Conservation (phyloP, 2,113 vertebrate species). For the Athene noctua region DNA sequence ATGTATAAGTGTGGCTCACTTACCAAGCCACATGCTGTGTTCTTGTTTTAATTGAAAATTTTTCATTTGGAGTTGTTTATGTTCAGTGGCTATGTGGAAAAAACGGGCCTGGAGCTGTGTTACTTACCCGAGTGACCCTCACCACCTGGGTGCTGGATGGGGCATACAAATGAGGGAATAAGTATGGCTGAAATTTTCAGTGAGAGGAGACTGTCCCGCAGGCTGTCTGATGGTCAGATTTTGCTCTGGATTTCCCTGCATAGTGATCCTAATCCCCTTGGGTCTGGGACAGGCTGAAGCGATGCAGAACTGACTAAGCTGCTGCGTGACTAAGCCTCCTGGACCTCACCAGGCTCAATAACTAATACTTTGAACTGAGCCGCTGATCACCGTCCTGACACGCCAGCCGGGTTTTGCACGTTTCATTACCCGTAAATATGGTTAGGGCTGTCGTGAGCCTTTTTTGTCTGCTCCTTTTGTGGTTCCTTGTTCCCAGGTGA, state of each 20-base stretch:
- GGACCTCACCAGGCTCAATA: background rate
- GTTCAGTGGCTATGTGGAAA: background rate
- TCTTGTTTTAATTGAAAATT: background rate
- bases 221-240: background rate
- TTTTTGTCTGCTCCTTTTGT: background rate
- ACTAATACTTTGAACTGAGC: background rate
- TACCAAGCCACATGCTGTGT: rapidly evolving
- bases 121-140: rapidly evolving
- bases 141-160: background rate
- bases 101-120: background rate
- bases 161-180: background rate
- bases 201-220: background rate
- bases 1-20: background rate
- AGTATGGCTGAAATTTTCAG: background rate
- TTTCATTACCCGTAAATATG: background rate
- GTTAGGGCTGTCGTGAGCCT: background rate
- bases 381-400: background rate
- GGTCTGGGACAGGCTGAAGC: background rate
- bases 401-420: background rate
- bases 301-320: background rate
- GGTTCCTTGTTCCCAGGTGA: background rate
- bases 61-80: background rate
- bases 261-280: background rate
- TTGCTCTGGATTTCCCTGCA: background rate
- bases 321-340: background rate